Percentiles rank a stretch among this genome's conserved stretches.
Evolutionary conservation across 2,888 invertebrate species (phyloP).

Genomic region (Plebejus anna): DNA sequence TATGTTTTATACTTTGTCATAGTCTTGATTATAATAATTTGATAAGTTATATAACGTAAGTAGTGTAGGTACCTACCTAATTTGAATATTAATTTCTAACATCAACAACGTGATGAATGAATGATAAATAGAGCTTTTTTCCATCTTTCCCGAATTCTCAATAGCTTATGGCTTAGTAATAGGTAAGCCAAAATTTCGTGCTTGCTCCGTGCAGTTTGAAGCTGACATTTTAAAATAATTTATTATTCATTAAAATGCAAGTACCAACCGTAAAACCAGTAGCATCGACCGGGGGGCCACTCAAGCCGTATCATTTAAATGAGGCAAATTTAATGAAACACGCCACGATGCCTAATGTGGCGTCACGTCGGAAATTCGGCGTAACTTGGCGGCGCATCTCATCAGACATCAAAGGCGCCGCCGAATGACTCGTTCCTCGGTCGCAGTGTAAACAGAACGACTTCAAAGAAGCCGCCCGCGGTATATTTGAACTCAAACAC

Average conservation of each 20-base stretch:
- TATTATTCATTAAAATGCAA: neutral
- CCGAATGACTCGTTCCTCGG: slow-evolving; percentile 75
- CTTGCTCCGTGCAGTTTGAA: too few relatives aligned
- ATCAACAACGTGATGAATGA: too few relatives aligned
- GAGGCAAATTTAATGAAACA: slow-evolving; percentile 16
- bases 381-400: slow-evolving; percentile 51
- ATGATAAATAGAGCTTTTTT: too few relatives aligned
- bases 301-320: neutral
- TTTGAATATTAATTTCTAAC: too few relatives aligned
- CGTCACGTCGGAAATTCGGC: slow-evolving; percentile 44
- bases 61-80: too few relatives aligned
- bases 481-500: slow-evolving; percentile 28
- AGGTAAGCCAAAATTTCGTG: too few relatives aligned
- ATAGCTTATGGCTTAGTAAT: too few relatives aligned
- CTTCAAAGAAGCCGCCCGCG: slow-evolving; percentile 67
- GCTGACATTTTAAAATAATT: neutral
- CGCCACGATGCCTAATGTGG: neutral
- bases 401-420: slow-evolving; percentile 65
- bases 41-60: too few relatives aligned
- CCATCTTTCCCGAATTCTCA: too few relatives aligned
- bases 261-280: neutral
- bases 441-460: slow-evolving; percentile 75
- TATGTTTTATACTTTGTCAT: too few relatives aligned
- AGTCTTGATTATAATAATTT: too few relatives aligned
- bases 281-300: slow-evolving; percentile 4